A percentile compares a stretch with the other conserved stretches of the same genome.
These are phyloP conservation scores for Podilymbus podiceps DNA, from an alignment of 2,113 vertebrate genomes.

Conservation along the genomic window DNA sequence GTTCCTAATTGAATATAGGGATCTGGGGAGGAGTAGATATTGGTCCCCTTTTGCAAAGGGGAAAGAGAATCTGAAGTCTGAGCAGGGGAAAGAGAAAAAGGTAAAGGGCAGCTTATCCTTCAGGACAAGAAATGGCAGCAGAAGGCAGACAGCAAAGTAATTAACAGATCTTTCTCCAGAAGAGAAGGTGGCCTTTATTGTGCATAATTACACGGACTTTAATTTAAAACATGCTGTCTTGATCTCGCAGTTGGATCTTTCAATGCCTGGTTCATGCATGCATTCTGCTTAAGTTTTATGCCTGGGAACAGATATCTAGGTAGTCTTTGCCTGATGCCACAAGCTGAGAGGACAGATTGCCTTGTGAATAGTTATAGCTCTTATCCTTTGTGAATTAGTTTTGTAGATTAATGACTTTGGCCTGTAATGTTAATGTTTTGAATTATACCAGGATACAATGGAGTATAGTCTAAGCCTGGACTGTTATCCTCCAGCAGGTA, in stretches of 20 bases:
- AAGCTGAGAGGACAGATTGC: not conserved
- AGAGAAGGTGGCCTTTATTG: not conserved
- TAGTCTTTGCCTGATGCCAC: not conserved
- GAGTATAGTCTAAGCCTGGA: not conserved
- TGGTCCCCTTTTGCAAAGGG: not conserved
- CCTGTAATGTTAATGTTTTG: rapidly evolving
- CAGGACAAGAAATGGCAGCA: not conserved
- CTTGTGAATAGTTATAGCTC: not conserved
- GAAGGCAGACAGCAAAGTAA: constrained; percentile 5
- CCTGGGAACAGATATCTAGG: not conserved
- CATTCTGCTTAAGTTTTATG: not conserved
- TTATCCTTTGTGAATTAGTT: not conserved
- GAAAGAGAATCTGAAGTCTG: not conserved
- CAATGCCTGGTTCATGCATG: not conserved
- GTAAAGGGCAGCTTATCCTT: not conserved
- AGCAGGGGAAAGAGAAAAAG: not conserved
- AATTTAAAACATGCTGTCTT: not conserved
- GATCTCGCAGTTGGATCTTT: not conserved
- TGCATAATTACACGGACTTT: not conserved
- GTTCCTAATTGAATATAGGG: not conserved
- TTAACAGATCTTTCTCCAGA: not conserved
- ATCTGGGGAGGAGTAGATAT: not conserved
- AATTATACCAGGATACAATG: not conserved
- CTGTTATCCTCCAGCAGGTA: not conserved
- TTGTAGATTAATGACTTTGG: not conserved